These are phyloP conservation scores for Cyaniris semiargus DNA, from an alignment of 2,888 invertebrate species.

Conservation along the genomic window DNA sequence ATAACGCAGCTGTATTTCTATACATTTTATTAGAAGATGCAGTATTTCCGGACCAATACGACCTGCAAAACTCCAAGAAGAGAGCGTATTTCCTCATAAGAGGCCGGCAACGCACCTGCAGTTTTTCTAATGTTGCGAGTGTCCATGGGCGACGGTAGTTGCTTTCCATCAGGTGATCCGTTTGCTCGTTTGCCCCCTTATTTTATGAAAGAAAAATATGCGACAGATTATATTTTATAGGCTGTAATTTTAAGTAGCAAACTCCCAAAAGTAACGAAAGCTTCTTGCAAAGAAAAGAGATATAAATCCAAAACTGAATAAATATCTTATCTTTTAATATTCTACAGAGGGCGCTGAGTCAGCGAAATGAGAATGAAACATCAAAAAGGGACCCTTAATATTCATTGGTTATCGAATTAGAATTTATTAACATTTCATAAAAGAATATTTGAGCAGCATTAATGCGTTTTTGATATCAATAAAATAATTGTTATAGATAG, in stretches of 20 bases:
- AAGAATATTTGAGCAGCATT: conserved; percentile 15
- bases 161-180: too few relatives aligned
- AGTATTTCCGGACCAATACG: too few relatives aligned
- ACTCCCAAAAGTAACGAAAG: background rate
- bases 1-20: too few relatives aligned
- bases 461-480: conserved; percentile 12
- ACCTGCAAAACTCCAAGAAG: too few relatives aligned
- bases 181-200: too few relatives aligned
- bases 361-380: conserved; percentile 53
- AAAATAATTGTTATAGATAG: background rate
- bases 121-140: too few relatives aligned
- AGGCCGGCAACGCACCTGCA: too few relatives aligned
- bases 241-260: background rate
- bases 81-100: too few relatives aligned
- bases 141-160: too few relatives aligned
- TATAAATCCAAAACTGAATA: background rate
- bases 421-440: conserved; percentile 29
- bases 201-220: too few relatives aligned
- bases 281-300: background rate
- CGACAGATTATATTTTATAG: background rate
- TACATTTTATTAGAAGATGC: too few relatives aligned
- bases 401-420: conserved; percentile 33
- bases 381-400: conserved; percentile 54
- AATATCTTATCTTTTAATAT: conserved; percentile 18
- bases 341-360: background rate